These are phyloP conservation scores for Camponotus pennsylvanicus DNA, from an alignment of 1,140 invertebrate genomes.

Conservation along the genomic window DNA sequence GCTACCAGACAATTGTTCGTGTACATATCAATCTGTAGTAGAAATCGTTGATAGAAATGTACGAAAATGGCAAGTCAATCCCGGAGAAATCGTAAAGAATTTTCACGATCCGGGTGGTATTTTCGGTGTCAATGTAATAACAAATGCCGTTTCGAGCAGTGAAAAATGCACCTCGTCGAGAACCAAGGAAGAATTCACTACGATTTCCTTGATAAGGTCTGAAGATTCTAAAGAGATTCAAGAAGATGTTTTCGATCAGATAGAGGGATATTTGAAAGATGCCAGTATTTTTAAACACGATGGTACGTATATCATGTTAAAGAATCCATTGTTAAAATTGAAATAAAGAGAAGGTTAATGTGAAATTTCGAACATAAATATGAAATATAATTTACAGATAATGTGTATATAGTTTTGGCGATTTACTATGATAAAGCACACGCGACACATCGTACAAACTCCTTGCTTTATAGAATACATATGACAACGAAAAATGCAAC, in stretches of 20 bases:
- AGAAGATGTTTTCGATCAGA: not conserved
- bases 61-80: conserved; percentile 35
- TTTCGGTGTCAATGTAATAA: conserved; percentile 68
- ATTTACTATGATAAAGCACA: conserved; percentile 72
- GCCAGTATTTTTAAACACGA: conserved; percentile 67
- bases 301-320: conserved; percentile 54
- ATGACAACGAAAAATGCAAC: conserved; percentile 42
- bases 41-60: conserved; percentile 58
- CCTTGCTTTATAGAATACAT: conserved; percentile 75
- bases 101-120: conserved; percentile 64
- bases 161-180: conserved; percentile 52
- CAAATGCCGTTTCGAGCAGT: conserved; percentile 66
- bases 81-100: conserved; percentile 58
- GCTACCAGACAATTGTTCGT: conserved; percentile 73
- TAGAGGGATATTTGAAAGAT: conserved; percentile 74
- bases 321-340: not conserved
- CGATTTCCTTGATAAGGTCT: conserved; percentile 66
- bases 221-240: not conserved
- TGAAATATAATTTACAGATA: conserved; percentile 61
- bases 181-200: conserved; percentile 56
- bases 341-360: not conserved
- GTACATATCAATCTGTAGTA: conserved; percentile 71
- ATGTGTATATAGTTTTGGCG: conserved; percentile 72
- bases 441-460: conserved; percentile 66
- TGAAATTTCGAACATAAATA: not conserved